These are phyloP conservation scores for Sphaerophoria taeniata DNA, from an alignment of 2,888 invertebrate genomes.

Conservation along the genomic window DNA sequence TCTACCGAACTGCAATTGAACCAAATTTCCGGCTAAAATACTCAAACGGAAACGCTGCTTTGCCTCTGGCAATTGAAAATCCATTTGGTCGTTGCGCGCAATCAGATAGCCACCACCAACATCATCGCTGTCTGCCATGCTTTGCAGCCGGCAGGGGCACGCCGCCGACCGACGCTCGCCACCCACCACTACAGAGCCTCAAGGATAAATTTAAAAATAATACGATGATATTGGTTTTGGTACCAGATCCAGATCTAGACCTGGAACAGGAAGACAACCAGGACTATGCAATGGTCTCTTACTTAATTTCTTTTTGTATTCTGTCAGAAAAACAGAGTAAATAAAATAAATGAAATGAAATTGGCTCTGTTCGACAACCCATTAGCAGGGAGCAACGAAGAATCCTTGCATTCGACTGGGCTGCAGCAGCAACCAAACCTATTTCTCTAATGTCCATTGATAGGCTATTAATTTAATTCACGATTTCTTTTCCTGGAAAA, in stretches of 20 bases:
- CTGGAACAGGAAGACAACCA: not conserved
- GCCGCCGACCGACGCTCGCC: too few relatives aligned
- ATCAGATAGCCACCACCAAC: conserved; percentile 41
- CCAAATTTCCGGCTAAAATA: conserved; percentile 57
- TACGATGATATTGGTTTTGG: conserved; percentile 62
- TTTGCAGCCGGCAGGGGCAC: too few relatives aligned
- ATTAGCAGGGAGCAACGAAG: conserved; percentile 25
- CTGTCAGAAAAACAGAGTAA: conserved; percentile 28
- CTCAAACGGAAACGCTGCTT: conserved; percentile 55
- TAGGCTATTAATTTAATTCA: conserved; percentile 68
- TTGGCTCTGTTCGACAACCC: conserved; percentile 62
- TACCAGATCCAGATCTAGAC: not conserved
- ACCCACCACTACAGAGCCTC: conserved; percentile 13
- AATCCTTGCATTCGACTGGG: too few relatives aligned
- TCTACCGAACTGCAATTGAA: conserved; percentile 52
- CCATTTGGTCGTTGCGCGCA: conserved; percentile 58
- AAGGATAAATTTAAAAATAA: conserved; percentile 70
- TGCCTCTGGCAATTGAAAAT: conserved; percentile 63
- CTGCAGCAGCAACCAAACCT: not conserved
- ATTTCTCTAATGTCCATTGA: conserved; percentile 45
- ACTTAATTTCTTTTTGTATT: not conserved
- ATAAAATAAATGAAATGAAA: conserved; percentile 66
- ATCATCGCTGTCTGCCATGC: too few relatives aligned
- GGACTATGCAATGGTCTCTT: conserved; percentile 40
- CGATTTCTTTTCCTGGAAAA: conserved; percentile 44